Percentiles rank a stretch among this genome's conserved stretches.
phyloP scores from a whole-genome alignment of 1,140 invertebrate genomes.

The Dendroctonus ponderosae region DNA sequence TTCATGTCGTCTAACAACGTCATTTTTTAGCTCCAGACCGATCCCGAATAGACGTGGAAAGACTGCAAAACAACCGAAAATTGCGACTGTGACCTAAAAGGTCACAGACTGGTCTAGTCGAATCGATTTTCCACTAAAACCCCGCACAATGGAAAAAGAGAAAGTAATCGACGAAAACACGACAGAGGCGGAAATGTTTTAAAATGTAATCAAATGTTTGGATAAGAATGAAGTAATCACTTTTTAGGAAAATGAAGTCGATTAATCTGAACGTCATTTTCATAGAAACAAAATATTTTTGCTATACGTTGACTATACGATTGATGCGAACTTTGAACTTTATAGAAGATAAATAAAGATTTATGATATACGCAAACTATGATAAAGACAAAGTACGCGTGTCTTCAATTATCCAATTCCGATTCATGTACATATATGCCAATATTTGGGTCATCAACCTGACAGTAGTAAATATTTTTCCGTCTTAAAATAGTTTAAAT shows the following conservation, averaged over 20 bases:
- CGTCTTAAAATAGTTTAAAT: too few relatives aligned
- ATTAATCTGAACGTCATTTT: too few relatives aligned
- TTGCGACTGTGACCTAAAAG: constrained; percentile 3
- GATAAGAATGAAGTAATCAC: too few relatives aligned
- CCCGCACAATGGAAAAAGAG: constrained; percentile 6
- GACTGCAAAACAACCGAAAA: constrained; percentile 4
- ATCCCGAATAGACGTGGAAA: background rate
- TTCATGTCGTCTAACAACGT: background rate
- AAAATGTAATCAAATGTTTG: too few relatives aligned
- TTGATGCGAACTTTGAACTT: too few relatives aligned
- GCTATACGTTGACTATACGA: too few relatives aligned
- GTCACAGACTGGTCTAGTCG: constrained; percentile 8
- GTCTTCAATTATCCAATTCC: background rate
- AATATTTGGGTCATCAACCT: background rate
- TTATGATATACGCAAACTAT: too few relatives aligned
- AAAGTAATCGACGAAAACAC: constrained; percentile 6
- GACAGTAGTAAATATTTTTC: constrained; percentile 4
- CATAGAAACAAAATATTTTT: too few relatives aligned
- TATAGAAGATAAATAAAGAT: too few relatives aligned
- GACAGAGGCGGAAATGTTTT: background rate
- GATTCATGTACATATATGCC: constrained; percentile 1
- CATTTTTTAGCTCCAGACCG: background rate
- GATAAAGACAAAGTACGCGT: background rate
- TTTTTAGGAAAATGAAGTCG: too few relatives aligned
- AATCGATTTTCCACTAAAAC: constrained; percentile 12